Conservation (phyloP, 2,888 invertebrate genomes). For the Biston betularia region DNA sequence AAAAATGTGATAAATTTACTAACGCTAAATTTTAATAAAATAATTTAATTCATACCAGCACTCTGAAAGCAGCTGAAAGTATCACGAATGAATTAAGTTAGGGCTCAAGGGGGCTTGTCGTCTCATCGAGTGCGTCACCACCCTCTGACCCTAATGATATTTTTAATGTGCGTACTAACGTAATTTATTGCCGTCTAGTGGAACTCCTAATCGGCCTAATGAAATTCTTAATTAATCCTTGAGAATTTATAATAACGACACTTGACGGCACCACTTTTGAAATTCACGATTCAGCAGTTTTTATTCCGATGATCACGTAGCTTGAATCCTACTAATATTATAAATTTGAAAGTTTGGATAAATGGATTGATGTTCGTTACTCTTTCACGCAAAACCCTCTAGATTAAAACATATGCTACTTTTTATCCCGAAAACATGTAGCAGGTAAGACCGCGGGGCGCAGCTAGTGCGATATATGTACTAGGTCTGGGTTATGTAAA, state of each 20-base stretch:
- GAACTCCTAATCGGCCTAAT: conserved; percentile 25
- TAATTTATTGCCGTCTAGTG: conserved; percentile 21
- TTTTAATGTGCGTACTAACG: conserved; percentile 23
- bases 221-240: conserved; percentile 31
- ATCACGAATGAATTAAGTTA: conserved; percentile 14
- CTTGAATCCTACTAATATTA: too few species aligned
- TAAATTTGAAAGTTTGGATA: too few species aligned
- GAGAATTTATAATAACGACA: conserved; percentile 24
- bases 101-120: conserved; percentile 4
- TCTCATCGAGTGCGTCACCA: conserved; percentile 11
- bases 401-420: too few species aligned
- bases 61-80: conserved; percentile 11
- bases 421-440: too few species aligned
- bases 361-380: too few species aligned
- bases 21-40: neutral
- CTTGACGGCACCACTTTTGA: conserved; percentile 19
- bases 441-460: too few species aligned
- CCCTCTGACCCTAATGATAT: conserved; percentile 26
- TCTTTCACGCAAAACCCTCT: too few species aligned
- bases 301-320: neutral
- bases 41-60: neutral
- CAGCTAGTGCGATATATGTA: too few species aligned
- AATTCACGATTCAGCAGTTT: conserved; percentile 14
- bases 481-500: too few species aligned
- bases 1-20: too few species aligned